These are phyloP conservation scores for Amaurobius ferox DNA, from an alignment of 2,888 invertebrate genomes.

Conservation along the genomic window DNA sequence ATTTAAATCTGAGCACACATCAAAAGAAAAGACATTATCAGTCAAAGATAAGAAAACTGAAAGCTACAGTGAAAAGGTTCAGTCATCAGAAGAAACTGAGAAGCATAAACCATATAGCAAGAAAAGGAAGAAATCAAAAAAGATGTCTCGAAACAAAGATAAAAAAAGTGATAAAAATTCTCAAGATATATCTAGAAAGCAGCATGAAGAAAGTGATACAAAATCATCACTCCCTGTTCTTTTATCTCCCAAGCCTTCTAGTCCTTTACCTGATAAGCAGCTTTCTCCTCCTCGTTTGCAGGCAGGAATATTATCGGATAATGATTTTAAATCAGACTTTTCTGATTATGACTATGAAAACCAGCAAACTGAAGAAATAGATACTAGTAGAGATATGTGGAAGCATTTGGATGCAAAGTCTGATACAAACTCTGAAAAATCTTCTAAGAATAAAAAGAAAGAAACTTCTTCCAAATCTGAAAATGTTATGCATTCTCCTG, in stretches of 20 bases:
- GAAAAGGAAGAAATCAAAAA: conserved; percentile 73
- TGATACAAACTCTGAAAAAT: conserved; percentile 59
- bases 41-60: conserved; percentile 74
- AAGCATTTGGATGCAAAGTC: conserved; percentile 48
- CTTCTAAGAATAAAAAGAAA: conserved; percentile 45
- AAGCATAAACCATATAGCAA: conserved; percentile 69
- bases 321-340: conserved; percentile 69
- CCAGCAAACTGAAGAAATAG: conserved; percentile 36
- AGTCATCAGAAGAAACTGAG: conserved; percentile 52
- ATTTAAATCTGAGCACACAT: conserved; percentile 26
- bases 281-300: conserved; percentile 65
- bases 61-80: conserved; percentile 46
- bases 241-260: conserved; percentile 56
- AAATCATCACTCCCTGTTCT: conserved; percentile 46
- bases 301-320: conserved; percentile 61
- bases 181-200: conserved; percentile 38
- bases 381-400: conserved; percentile 44
- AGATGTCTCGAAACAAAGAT: conserved; percentile 71
- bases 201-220: conserved; percentile 41
- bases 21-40: conserved; percentile 55
- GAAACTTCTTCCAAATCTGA: conserved; percentile 21
- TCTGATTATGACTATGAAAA: conserved; percentile 71
- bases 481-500: conserved; percentile 38
- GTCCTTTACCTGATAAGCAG: conserved; percentile 54
- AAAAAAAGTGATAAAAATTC: conserved; percentile 52